Evolutionary conservation across 1,140 invertebrate species (phyloP).

Genomic region (Hyphantria cunea): DNA sequence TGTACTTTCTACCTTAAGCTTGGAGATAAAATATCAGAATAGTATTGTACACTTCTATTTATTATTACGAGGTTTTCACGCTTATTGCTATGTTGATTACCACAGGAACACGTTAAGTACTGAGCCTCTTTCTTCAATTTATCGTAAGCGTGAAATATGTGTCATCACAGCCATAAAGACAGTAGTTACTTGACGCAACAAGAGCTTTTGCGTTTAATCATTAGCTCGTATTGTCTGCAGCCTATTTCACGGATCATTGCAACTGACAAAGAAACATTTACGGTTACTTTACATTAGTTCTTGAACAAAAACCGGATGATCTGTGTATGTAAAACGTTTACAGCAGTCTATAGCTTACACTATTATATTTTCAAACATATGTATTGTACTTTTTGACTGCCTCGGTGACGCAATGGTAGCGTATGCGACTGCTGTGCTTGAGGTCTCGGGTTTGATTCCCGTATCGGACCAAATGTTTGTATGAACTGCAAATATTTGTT

Average conservation of each 20-base stretch:
- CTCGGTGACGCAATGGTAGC: no score
- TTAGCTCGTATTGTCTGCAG: slow-evolving; percentile 27
- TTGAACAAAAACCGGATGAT: slow-evolving; percentile 30
- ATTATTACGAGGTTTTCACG: no score
- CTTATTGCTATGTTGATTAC: not conserved
- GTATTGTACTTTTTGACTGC: no score
- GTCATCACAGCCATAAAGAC: slow-evolving; percentile 1
- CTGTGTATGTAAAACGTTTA: slow-evolving; percentile 26
- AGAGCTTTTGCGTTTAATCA: slow-evolving; percentile 16
- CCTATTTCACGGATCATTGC: slow-evolving; percentile 31
- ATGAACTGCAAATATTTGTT: no score
- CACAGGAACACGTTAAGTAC: not conserved
- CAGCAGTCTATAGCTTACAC: slow-evolving; percentile 10
- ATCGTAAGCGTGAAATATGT: slow-evolving; percentile 1
- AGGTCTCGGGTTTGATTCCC: no score
- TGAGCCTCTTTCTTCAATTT: no score
- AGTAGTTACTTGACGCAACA: slow-evolving; percentile 1
- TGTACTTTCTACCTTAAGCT: no score
- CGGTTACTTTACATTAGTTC: slow-evolving; percentile 26
- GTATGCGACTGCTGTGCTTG: no score
- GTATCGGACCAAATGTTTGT: no score
- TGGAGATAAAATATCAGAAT: no score
- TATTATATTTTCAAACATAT: slow-evolving; percentile 2
- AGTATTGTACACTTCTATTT: no score
- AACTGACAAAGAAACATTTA: slow-evolving; percentile 28